Conservation (phyloP, 2,113 vertebrate genomes). For the Psittacara wagleri region DNA sequence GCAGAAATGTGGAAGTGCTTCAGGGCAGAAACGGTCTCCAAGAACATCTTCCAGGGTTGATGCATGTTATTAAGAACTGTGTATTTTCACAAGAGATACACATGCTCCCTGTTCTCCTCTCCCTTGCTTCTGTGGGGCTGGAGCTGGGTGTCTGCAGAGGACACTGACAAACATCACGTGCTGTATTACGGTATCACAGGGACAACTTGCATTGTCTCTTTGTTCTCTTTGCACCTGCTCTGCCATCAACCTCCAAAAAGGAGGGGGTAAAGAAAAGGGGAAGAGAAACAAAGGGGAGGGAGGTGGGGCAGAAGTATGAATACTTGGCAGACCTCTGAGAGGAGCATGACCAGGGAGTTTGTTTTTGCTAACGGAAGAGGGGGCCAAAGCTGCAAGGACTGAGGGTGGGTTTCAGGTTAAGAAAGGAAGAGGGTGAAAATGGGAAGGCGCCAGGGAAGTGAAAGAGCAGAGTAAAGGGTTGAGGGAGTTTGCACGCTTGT, state of each 20-base stretch:
- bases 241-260: not conserved
- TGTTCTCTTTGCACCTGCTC: not conserved
- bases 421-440: not conserved
- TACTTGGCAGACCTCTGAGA: not conserved
- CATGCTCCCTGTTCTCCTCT: not conserved
- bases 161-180: not conserved
- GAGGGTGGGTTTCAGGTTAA: not conserved
- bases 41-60: not conserved
- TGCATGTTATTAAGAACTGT: not conserved
- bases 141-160: not conserved
- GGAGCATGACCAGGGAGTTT: not conserved
- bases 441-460: not conserved
- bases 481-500: not conserved
- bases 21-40: not conserved
- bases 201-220: not conserved
- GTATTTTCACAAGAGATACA: not conserved
- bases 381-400: constrained; percentile 48
- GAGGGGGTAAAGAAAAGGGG: not conserved
- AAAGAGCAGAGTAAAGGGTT: not conserved
- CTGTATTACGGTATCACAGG: not conserved
- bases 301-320: not conserved
- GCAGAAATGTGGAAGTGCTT: not conserved
- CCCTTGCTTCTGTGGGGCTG: not conserved
- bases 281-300: accelerated
- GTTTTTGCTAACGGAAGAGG: constrained; percentile 43